Base-by-base conservation (phyloP, 2,113 vertebrate genomes). In the Benitochromis conjunctus region DNA sequence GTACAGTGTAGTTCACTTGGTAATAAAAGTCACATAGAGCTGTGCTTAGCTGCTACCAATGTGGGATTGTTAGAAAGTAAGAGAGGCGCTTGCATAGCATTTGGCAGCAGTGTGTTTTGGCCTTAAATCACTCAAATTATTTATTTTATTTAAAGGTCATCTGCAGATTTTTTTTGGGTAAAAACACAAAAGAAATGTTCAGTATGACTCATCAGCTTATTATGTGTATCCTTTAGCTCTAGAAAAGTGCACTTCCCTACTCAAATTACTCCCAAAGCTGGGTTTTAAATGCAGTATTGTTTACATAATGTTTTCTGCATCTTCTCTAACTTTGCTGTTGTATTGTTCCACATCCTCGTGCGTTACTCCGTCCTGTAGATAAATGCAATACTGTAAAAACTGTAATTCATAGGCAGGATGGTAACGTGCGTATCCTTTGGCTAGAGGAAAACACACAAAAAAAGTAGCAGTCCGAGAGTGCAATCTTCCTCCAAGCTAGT, bases 311-410 rank as follows among this genome's bases (percentile, higher is more conserved):
- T 34, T 19, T 62, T 11, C 31, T n/a, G 58, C 18, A 11, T n/a
- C 18, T n/a, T 34, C 31, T n/a, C 18, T 4, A 31, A 31, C 26
- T 31, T 60, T 60, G 26, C 57, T 31, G 26, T 60, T 18, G 14
- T 0, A 18, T 0, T 60, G 57, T 29, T 58, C 13, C 13, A 31
- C 26, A 16, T 31, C 26, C 26, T 31, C 26, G 0, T 3, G 0
- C 31, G 3, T 19, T 62, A 34, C 29, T 34, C 29, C 3, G 0
- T 62, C 58, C 29, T 9, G 16, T 62, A 62, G 58, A 19, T 34
- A 10, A 34, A 31, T 6, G 3, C 34, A 5, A 60, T 6, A 60
- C 29, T 60, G 29, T 60, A 31, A 60, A 60, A 9, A 60, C 7
- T 60, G 29, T 10, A 62, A 2, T 9, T 31, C 58, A 60, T 2